Percentiles rank a stretch among this genome's conserved stretches.
Conservation (phyloP, 2,797 vertebrate species). For the Poecilia gillii region DNA sequence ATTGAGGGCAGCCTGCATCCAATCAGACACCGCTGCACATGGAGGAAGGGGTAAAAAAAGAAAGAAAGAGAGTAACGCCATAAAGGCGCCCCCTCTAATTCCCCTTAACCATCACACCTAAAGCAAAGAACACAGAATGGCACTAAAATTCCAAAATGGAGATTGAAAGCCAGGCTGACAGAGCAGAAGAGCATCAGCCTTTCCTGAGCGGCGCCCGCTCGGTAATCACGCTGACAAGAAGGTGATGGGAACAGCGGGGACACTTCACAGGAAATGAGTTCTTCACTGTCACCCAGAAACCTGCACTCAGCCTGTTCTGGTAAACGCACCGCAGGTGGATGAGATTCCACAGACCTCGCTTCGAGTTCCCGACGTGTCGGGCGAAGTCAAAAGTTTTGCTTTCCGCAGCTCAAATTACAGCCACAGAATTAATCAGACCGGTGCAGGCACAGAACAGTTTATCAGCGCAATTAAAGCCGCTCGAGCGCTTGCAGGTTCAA, state of each 20-base stretch:
- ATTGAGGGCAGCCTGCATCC: conserved; percentile 15
- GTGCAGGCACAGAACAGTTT: conserved; percentile 16
- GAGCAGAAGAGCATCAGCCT: conserved; percentile 12
- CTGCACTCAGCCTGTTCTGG: conserved; percentile 24
- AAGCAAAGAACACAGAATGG: conserved; percentile 35
- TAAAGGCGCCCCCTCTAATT: conserved; percentile 19
- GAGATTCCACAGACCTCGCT: conserved; percentile 13
- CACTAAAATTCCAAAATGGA: conserved; percentile 31
- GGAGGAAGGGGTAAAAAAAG: conserved; percentile 17
- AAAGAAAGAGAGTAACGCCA: conserved; percentile 6
- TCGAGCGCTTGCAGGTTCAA: conserved; percentile 23
- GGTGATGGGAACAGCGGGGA: conserved; percentile 58
- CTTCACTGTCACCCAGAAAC: conserved; percentile 38
- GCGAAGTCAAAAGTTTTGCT: conserved; percentile 11
- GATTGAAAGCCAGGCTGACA: conserved; percentile 12
- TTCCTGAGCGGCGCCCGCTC: conserved; percentile 40
- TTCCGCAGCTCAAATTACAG: conserved; percentile 7
- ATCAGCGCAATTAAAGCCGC: conserved; percentile 29
- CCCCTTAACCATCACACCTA: conserved; percentile 28
- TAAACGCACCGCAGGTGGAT: conserved; percentile 8
- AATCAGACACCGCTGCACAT: conserved; percentile 14
- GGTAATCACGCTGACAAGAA: conserved; percentile 61
- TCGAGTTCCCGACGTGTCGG: conserved; percentile 7
- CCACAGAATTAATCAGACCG: conserved; percentile 10
- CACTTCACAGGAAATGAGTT: conserved; percentile 53